These are phyloP conservation scores for Coreoperca whiteheadi DNA, from an alignment of 2,113 vertebrate species.

Conservation along the genomic window DNA sequence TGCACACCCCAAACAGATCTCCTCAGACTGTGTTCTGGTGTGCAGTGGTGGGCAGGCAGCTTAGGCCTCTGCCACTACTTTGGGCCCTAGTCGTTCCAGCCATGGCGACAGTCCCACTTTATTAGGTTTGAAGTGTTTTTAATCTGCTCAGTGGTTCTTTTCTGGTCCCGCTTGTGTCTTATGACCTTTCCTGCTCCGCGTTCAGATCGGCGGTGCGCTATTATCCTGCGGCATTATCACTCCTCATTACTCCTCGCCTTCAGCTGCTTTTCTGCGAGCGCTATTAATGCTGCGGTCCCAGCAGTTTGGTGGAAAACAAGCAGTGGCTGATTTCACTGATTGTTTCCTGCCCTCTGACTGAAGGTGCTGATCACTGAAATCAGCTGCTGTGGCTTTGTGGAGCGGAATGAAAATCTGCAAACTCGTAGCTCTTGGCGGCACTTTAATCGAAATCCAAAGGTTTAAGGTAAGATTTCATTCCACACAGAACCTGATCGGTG, in stretches of 20 bases:
- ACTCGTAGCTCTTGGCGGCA: background rate
- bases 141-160: slow-evolving; percentile 15
- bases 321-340: slow-evolving; percentile 19
- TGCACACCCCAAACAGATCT: background rate
- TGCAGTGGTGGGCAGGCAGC: background rate
- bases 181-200: slow-evolving; percentile 19
- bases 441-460: slow-evolving; percentile 2
- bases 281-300: background rate
- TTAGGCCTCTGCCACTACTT: background rate
- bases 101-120: background rate
- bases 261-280: background rate
- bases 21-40: background rate
- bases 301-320: slow-evolving; percentile 24
- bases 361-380: slow-evolving; percentile 29
- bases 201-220: background rate
- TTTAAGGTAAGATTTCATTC: background rate
- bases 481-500: background rate
- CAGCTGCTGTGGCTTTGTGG: slow-evolving; percentile 4
- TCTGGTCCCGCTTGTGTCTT: slow-evolving; percentile 15
- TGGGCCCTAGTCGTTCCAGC: background rate
- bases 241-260: background rate
- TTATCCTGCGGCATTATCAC: slow-evolving; percentile 8
- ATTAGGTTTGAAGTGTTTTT: slow-evolving; percentile 19
- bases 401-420: slow-evolving; percentile 22
- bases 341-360: slow-evolving; percentile 15